A percentile compares a stretch with the other conserved stretches of the same genome.
These are phyloP conservation scores for Synanceia verrucosa DNA, from an alignment of 2,797 vertebrate species.

Conservation along the genomic window DNA sequence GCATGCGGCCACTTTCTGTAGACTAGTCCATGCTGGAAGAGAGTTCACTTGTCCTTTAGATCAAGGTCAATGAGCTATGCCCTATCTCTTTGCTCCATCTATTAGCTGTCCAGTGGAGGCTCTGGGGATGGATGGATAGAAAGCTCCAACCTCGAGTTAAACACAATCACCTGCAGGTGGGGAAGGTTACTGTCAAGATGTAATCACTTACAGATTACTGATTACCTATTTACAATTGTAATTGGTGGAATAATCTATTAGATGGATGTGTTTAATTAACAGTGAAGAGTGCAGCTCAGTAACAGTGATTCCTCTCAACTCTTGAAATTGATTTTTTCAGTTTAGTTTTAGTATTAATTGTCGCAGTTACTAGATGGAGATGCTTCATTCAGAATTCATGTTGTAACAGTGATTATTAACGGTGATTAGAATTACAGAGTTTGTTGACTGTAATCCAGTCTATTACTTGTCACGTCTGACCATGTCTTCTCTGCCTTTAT, in stretches of 20 bases:
- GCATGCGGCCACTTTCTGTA: conserved; percentile 1
- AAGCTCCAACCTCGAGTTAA: conserved; percentile 55
- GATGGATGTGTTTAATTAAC: conserved; percentile 50
- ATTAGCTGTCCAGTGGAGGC: conserved; percentile 60
- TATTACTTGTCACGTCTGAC: neutral
- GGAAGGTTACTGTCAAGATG: conserved; percentile 44
- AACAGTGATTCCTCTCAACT: neutral
- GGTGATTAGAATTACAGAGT: neutral
- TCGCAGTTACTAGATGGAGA: no score
- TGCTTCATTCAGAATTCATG: neutral
- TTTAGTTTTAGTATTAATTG: neutral
- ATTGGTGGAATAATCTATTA: conserved; percentile 45
- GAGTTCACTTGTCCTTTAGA: conserved; percentile 60
- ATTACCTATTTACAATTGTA: conserved; percentile 59
- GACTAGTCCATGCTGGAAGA: neutral
- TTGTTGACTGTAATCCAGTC: conserved; percentile 5
- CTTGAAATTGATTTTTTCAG: neutral
- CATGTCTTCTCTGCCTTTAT: conserved; percentile 17
- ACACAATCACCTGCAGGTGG: conserved; percentile 41
- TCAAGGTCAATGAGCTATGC: conserved; percentile 59
- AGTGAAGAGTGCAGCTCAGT: neutral
- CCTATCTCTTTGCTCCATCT: conserved; percentile 62
- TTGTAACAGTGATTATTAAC: neutral
- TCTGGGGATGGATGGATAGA: conserved; percentile 49
- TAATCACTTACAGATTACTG: conserved; percentile 54